Conservation (phyloP, 2,888 invertebrate species). For the Acanthopleura granulata region DNA sequence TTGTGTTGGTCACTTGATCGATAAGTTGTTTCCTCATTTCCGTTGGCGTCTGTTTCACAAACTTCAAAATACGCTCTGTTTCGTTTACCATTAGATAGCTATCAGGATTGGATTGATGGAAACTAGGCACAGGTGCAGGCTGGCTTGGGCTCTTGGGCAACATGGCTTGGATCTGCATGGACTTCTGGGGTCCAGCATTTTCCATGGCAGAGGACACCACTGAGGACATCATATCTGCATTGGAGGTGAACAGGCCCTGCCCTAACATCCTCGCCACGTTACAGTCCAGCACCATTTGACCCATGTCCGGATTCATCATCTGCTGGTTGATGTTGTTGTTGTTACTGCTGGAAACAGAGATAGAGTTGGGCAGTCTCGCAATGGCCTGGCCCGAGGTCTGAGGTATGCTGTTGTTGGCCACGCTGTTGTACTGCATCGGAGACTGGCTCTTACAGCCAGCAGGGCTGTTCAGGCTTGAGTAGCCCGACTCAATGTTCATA, state of each 20-base stretch:
- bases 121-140: constrained; percentile 7
- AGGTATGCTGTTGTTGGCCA: not conserved
- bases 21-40: constrained; percentile 47
- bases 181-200: too few species aligned
- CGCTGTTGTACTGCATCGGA: constrained; percentile 29
- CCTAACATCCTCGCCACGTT: too few species aligned
- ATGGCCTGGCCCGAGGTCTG: not conserved
- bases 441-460: constrained; percentile 47
- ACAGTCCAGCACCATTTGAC: too few species aligned
- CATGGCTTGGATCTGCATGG: too few species aligned
- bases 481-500: constrained; percentile 42
- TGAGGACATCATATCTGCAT: too few species aligned
- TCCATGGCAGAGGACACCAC: too few species aligned
- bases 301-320: not conserved
- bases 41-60: constrained; percentile 45
- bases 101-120: not conserved
- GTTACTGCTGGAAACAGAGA: not conserved
- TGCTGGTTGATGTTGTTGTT: not conserved
- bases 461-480: constrained; percentile 51
- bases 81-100: not conserved
- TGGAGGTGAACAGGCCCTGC: too few species aligned
- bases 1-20: constrained; percentile 79
- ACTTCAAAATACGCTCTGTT: not conserved
- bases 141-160: constrained; percentile 18
- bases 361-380: not conserved